A percentile compares a stretch with the other conserved stretches of the same genome.
Conservation (phyloP, 1,140 invertebrate species). For the fruit fly (Drosophila melanogaster) region Release_6_plus_ISO1_MT NC_004354.4:16429001-16429500, state of each 20-base stretch:
- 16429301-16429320: slow-evolving; percentile 56
- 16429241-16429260: slow-evolving; percentile 20
- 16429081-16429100: slow-evolving; percentile 82
- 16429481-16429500: slow-evolving; percentile 36
- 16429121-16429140: slow-evolving; percentile 84
- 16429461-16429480: slow-evolving; percentile 36
- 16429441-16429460: slow-evolving; percentile 46
- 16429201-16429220: slow-evolving; percentile 75
- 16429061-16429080: slow-evolving; percentile 73
- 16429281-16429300: slow-evolving; percentile 39
- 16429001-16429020: too few species aligned
- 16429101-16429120: slow-evolving; percentile 84
- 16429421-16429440: slow-evolving; percentile 63
- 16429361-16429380: slow-evolving; percentile 80
- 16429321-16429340: slow-evolving; percentile 31
- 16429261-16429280: slow-evolving; percentile 35
- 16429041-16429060: slow-evolving; percentile 53
- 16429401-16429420: slow-evolving; percentile 84
- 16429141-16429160: slow-evolving; percentile 76
- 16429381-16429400: slow-evolving; percentile 84
- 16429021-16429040: background rate
- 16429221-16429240: slow-evolving; percentile 61
- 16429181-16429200: slow-evolving; percentile 64
- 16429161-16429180: slow-evolving; percentile 82
- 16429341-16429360: slow-evolving; percentile 65